phyloP scores from a whole-genome alignment of 2,797 vertebrate species.

The Pteropus rufus region DNA sequence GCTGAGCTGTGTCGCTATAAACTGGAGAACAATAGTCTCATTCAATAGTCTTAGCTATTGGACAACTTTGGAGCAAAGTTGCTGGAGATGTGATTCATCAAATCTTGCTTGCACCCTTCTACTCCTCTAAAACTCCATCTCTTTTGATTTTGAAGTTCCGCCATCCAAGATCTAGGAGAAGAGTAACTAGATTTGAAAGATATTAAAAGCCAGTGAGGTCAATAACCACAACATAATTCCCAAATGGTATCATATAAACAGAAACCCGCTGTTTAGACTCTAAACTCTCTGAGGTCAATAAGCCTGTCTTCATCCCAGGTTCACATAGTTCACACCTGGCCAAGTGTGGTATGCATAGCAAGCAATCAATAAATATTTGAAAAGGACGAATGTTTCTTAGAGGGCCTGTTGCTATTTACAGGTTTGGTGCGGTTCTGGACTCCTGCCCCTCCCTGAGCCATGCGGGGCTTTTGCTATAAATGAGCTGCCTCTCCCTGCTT shows the following conservation, averaged over 20 bases:
- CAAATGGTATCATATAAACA: background rate
- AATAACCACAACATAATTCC: background rate
- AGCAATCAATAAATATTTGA: background rate
- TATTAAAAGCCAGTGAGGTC: background rate
- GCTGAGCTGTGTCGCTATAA: background rate
- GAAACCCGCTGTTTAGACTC: background rate
- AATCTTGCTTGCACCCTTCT: background rate
- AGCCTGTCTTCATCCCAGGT: background rate
- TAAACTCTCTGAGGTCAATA: background rate
- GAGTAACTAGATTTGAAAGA: background rate
- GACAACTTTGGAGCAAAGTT: background rate
- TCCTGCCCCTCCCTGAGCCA: background rate
- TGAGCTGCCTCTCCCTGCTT: constrained; percentile 47
- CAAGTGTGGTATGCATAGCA: background rate
- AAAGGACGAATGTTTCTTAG: background rate
- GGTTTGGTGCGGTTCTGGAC: background rate
- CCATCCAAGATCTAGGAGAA: background rate
- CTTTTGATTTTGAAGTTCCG: background rate
- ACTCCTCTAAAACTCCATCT: background rate
- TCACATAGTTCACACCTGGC: background rate
- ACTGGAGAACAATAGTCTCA: background rate
- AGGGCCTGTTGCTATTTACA: constrained; percentile 24
- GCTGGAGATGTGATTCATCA: background rate
- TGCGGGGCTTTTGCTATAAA: constrained; percentile 57
- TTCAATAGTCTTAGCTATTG: background rate